phyloP scores from a whole-genome alignment of 2,797 vertebrate genomes.

The Typhlichthys eigenmanni region DNA sequence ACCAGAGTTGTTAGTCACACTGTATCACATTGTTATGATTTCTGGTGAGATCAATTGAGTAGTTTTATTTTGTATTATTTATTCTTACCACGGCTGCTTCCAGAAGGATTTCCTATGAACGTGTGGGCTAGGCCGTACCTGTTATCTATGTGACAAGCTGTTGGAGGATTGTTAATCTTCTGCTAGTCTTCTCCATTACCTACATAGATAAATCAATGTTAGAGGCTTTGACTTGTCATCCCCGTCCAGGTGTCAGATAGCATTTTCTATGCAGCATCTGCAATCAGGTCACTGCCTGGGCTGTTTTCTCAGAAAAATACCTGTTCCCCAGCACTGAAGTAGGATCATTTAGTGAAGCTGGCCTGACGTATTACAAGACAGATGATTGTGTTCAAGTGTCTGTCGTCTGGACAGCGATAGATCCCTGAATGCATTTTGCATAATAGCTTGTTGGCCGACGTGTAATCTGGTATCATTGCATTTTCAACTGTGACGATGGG shows the following conservation, averaged over 20 bases:
- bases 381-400: conserved; percentile 59
- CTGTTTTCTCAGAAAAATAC: conserved; percentile 41
- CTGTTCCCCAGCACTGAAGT: conserved; percentile 41
- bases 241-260: conserved; percentile 16
- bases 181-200: conserved; percentile 41
- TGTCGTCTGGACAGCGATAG: conserved; percentile 37
- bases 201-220: conserved; percentile 41
- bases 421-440: conserved; percentile 40
- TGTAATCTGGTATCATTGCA: conserved; percentile 14
- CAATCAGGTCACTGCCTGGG: conserved; percentile 39
- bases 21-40: conserved; percentile 5
- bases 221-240: conserved; percentile 33
- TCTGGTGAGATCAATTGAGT: conserved; percentile 1
- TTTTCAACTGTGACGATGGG: conserved; percentile 7
- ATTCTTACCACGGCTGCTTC: conserved; percentile 28
- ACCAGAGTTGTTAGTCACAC: background rate
- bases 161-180: conserved; percentile 44
- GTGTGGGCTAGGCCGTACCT: conserved; percentile 24
- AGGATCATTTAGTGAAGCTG: conserved; percentile 46
- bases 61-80: conserved; percentile 10
- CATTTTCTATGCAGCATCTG: conserved; percentile 41
- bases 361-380: conserved; percentile 34
- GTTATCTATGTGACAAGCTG: conserved; percentile 37
- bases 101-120: background rate
- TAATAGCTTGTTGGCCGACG: conserved; percentile 29